phyloP scores from a whole-genome alignment of 1,140 invertebrate species.

The Archivesica marissinica region DNA sequence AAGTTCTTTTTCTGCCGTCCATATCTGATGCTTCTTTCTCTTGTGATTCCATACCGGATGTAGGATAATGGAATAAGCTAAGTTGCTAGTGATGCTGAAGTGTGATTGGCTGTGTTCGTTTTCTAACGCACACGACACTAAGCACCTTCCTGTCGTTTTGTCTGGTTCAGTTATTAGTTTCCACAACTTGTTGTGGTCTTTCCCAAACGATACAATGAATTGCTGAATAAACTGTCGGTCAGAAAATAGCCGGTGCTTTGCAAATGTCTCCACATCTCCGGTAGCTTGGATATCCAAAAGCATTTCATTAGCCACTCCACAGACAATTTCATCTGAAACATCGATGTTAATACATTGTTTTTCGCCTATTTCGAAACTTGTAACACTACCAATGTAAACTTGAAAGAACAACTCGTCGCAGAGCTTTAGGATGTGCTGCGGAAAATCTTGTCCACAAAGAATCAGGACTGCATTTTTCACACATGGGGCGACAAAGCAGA shows the following conservation, averaged over 20 bases:
- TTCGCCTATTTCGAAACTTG: background rate
- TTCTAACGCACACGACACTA: background rate
- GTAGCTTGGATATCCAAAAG: background rate
- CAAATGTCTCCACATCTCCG: background rate
- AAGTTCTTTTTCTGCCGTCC: background rate
- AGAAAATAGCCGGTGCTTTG: background rate
- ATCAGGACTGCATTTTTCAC: slow-evolving; percentile 3
- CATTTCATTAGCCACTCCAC: background rate
- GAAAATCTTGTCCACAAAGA: background rate
- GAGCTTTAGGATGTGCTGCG: background rate
- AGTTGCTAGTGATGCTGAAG: background rate
- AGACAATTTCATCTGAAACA: background rate
- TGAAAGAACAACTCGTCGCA: background rate
- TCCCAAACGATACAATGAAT: background rate
- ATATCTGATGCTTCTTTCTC: background rate
- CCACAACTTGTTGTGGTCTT: background rate
- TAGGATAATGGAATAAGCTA: background rate
- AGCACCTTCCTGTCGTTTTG: background rate
- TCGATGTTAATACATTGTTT: background rate
- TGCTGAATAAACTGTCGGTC: background rate
- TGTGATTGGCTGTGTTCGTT: background rate
- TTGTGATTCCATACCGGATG: background rate
- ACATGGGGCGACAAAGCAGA: background rate
- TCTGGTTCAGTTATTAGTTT: background rate
- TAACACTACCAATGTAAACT: background rate